phyloP scores from a whole-genome alignment of 2,797 vertebrate genomes.

The Odontamblyopus lacepedii region DNA sequence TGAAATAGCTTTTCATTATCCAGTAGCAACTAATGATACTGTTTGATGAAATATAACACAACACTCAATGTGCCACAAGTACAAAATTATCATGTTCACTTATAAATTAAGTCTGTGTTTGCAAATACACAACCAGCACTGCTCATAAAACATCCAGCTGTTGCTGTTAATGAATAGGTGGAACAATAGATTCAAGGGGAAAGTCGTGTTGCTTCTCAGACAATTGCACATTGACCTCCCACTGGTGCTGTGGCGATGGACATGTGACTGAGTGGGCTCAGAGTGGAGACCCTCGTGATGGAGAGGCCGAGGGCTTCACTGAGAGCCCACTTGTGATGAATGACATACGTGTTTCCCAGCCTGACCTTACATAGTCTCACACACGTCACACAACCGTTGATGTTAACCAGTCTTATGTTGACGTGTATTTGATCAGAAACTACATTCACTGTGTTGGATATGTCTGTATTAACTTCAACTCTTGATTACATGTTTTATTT shows the following conservation, averaged over 20 bases:
- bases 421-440: no score
- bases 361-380: background rate
- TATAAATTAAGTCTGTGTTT: background rate
- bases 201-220: conserved; percentile 28
- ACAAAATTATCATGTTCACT: background rate
- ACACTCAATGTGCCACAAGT: no score
- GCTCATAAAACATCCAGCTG: background rate
- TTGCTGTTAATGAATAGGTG: background rate
- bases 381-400: no score
- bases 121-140: background rate
- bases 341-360: background rate
- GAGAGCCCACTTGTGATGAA: background rate
- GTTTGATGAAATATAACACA: background rate
- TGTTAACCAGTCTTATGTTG: no score
- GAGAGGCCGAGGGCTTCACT: conserved; percentile 13
- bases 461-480: no score
- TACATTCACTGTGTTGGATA: no score
- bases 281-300: conserved; percentile 23
- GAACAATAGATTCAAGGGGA: conserved; percentile 12
- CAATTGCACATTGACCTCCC: conserved; percentile 57
- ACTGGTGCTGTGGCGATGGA: conserved; percentile 33
- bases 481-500: no score
- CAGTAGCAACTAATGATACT: background rate
- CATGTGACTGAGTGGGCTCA: conserved; percentile 59
- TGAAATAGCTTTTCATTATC: no score